Evolutionary conservation across 1,140 invertebrate species (phyloP), one percentile per base, ranked within the genome.

Genomic region (Drosophila asahinai): DNA sequence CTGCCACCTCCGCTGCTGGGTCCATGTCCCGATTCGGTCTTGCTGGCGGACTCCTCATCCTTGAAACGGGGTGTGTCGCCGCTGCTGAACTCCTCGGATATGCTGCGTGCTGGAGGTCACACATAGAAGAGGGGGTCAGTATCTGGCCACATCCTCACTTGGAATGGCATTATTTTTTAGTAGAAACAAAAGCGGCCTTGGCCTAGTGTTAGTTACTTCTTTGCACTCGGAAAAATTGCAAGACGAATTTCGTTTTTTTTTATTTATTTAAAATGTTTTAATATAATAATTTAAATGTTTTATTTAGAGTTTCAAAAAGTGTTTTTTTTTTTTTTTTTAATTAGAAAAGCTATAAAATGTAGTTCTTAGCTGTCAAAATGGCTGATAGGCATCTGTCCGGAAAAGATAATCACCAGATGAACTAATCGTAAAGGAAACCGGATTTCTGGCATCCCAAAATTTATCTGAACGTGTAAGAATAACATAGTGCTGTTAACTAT

Each of bases 41-140:
- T 94, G 62, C 91, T 82, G 63, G 93, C 86, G 52, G 96, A 95
- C 51, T 96, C 96, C 75, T 94, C 94, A 80, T 96, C 95, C 80
- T 95, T 95, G 84, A 95, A 95, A 67, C 95, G 95, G 58, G 95
- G 94, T 71, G 95, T 94, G 78, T 97, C 96, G 40, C 95, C 96
- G 67, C 96, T 97, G 87, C 96, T 97, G 86, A 97, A 97, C 90
- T 98, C 97, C 92, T 97, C 97, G 67, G 97, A 97, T 93, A 97
- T 97, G 94, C 96, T 97, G 81, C 97, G 95, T 79, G 97, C 97
- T 97, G 78, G 15, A 30, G 49, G 49, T 80, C 43, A 86, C 62
- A 57, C 54, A 40, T 40, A 80, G 61, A 52, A 43, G 45, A n/a
- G 17, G 22, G n/a, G 22, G 22, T 90, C 54, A 80, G 33, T 74